Base-by-base conservation (phyloP, 2,113 vertebrate genomes). In the Mungos mungo region DNA sequence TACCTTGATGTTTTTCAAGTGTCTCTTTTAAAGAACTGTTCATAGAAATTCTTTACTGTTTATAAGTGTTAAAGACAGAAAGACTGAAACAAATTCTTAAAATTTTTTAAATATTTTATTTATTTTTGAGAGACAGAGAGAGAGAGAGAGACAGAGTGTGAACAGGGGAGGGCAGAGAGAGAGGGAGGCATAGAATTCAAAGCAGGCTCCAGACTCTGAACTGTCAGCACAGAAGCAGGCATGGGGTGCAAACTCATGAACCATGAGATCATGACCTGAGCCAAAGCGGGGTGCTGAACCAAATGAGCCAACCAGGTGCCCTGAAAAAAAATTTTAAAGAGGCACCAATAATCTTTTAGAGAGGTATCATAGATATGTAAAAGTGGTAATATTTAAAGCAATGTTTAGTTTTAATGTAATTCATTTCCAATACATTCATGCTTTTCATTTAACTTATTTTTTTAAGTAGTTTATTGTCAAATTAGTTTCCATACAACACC, bases 341-440 rank as follows among this genome's bases (percentile, higher is more conserved):
- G 29, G 15, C 1, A 47, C 29, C 35, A 63, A 65, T 74, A 82
- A 71, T 93, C 27, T 57, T 52, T 60, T 83, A 69, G 77, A 69
- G 52, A 83, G 38, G 16, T 18, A 91, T 35, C 31, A 89, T 12
- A 69, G 68, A 77, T 93, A 66, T 68, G 52, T 31, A 95, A 91
- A 68, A 82, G 54, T 71, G 92, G 79, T 82, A 13, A 29, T 90
- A 95, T 81, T 83, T 65, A 72, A 85, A 92, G 19, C 41, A 85
- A 96, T 87, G 41, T 54, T 95, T 63, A 72, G 31, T 82, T 92
- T 71, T 71, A 83, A 90, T 83, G 63, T 57, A 71, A 90, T 90
- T 82, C 96, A 15, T 65, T 90, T 88, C 45, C 69, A 91, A 74
- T 27, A n/a, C 23, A 96, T 57, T 72, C 85, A 88, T 71, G 15